Evolutionary conservation across 1,140 invertebrate genomes (phyloP).

Genomic region (Protaetia brevitarsis): DNA sequence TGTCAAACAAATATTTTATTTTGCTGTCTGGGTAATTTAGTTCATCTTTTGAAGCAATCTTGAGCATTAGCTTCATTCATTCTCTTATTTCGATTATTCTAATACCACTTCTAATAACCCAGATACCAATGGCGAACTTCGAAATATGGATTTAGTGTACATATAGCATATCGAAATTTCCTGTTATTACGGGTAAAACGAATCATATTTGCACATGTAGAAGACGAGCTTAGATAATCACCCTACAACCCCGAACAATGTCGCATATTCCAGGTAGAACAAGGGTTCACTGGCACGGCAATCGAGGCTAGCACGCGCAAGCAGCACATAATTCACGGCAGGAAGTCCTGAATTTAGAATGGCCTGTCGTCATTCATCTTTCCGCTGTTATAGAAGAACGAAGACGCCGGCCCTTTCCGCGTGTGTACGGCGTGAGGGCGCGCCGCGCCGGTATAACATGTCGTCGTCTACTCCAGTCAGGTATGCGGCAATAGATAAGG

Average conservation of each 20-base stretch:
- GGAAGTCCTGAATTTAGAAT: constrained; percentile 15
- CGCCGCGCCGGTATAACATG: no score
- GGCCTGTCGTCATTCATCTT: constrained; percentile 15
- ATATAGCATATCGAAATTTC: constrained; percentile 13
- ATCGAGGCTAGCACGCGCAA: no score
- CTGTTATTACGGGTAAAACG: background rate
- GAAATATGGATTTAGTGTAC: no score
- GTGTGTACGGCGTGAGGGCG: background rate
- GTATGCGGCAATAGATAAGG: constrained; percentile 10
- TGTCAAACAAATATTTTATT: no score
- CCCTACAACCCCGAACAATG: no score
- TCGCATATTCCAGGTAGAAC: constrained; percentile 1
- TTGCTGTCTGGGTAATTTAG: no score
- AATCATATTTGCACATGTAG: constrained; percentile 12
- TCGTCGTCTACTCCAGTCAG: no score
- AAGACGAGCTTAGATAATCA: background rate
- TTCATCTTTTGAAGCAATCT: no score
- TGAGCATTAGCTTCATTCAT: no score
- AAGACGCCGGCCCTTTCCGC: background rate
- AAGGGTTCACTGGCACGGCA: background rate
- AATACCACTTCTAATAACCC: no score
- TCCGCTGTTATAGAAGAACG: background rate
- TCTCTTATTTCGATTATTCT: no score
- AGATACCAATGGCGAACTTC: no score
- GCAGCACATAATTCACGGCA: constrained; percentile 8